Conservation (phyloP, 1,140 invertebrate genomes). For the Vanessa atalanta region DNA sequence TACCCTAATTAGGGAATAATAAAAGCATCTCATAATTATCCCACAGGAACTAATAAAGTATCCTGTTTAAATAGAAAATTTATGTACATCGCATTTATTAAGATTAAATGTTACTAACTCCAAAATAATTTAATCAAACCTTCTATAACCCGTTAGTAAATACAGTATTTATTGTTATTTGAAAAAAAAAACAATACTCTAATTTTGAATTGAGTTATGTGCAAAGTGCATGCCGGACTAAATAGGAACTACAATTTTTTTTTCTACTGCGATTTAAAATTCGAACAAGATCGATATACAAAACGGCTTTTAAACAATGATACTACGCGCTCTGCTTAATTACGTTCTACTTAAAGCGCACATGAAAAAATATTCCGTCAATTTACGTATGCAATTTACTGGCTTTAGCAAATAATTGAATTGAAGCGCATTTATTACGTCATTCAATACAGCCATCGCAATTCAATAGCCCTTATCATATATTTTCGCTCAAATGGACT, state of each 20-base stretch:
- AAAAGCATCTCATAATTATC: no score
- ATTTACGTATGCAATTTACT: constrained; percentile 11
- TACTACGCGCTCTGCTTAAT: background rate
- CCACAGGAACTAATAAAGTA: no score
- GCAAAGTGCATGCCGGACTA: no score
- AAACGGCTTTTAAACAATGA: constrained; percentile 1
- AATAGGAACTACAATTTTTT: no score
- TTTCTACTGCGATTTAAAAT: no score
- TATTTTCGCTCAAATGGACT: constrained; percentile 33
- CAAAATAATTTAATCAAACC: no score
- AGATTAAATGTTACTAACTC: no score
- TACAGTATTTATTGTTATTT: no score
- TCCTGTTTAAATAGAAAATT: background rate
- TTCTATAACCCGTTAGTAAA: no score
- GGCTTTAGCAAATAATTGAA: constrained; percentile 19
- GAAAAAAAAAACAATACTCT: no score
- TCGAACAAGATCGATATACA: background rate
- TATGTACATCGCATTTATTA: background rate
- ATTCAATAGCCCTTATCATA: constrained; percentile 30
- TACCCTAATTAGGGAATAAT: no score
- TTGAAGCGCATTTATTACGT: constrained; percentile 27
- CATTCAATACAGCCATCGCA: constrained; percentile 28
- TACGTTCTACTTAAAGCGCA: background rate
- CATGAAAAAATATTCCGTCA: background rate
- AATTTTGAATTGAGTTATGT: no score